Base-by-base conservation (phyloP, 37 sponge, comb jelly and placozoan species). In the Cliona cf. orientalis region DNA sequence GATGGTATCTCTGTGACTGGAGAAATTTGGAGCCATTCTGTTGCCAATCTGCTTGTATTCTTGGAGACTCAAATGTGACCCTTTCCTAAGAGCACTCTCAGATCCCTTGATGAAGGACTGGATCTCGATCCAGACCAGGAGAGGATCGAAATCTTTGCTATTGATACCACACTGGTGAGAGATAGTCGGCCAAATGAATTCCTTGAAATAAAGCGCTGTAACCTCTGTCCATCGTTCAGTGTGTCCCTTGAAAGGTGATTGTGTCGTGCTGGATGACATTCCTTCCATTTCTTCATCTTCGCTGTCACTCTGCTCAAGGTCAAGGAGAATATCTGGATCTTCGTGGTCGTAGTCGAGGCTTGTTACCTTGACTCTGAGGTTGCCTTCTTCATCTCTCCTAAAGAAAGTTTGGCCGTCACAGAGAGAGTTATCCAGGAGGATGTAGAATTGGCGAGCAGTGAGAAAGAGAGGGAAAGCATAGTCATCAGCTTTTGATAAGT, bases 101-200 rank as follows among this genome's bases (percentile, higher is more conserved):
- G 95, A 95, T n/a, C 95, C 95, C 66, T 95, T 95, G 58, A 95
- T 86, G 66, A 95, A 95, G 14, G 95, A 95, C 43, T 85, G 88
- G 46, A 95, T 95, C 61, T 95, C 95, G 62, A 91, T 87, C 95
- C 95, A 95, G 55, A 95, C 79, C 5, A 95, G 83, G 11, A 90
- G 29, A 0, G 95, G 92, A 35, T 95, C 80, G 37, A 89, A 43
- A 69, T 72, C 37, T 33, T 80, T 74, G 62, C 44, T 53, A 44
- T 62, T 42, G 2, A 41, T 29, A 42, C 46, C 64, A 71, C 73
- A 82, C 35, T 69, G 55, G 57, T 43, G 41, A 2, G 62, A 69
- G 2, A 89, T 84, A 0, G 42, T 71, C 0, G 90, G 90, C 90
- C 90, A 89, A 0, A 89, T 79, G 0, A 76, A 39, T 28, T 89